Evolutionary conservation across 2,888 invertebrate species (phyloP).

Genomic region (Synanthedon vespiformis): DNA sequence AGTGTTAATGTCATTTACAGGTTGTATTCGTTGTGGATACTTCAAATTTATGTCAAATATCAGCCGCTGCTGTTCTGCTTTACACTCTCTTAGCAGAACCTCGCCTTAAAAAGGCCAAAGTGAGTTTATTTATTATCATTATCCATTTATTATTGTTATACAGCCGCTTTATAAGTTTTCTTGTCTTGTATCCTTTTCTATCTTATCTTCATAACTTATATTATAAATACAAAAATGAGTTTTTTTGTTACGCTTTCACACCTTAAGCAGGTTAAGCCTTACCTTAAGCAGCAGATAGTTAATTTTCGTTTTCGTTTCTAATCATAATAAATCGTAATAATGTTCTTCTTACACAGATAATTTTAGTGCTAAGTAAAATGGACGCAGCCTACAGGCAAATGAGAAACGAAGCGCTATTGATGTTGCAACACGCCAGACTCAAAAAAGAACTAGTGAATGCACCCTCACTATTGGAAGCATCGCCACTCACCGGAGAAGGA

Average conservation of each 20-base stretch:
- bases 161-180: too few species aligned
- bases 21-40: constrained; percentile 86
- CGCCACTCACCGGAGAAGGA: constrained; percentile 79
- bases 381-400: constrained; percentile 88
- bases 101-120: constrained; percentile 73
- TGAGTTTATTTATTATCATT: constrained; percentile 22
- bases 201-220: too few species aligned
- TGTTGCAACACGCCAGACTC: constrained; percentile 81
- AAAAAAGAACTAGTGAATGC: constrained; percentile 76
- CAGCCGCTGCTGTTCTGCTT: constrained; percentile 83
- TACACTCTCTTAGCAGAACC: constrained; percentile 84
- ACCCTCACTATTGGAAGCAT: constrained; percentile 78
- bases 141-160: too few species aligned
- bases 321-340: constrained; percentile 11
- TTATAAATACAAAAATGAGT: too few species aligned
- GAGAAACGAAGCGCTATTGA: constrained; percentile 86
- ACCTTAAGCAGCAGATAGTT: too few species aligned
- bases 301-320: too few species aligned
- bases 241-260: too few species aligned
- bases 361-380: constrained; percentile 84
- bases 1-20: constrained; percentile 19
- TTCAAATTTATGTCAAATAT: constrained; percentile 87
- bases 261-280: too few species aligned
- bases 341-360: constrained; percentile 53
- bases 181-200: too few species aligned